A percentile compares a stretch with the other conserved stretches of the same genome.
These are phyloP conservation scores for Ambastaia sidthimunki DNA, from an alignment of 2,797 vertebrate genomes.

Conservation along the genomic window DNA sequence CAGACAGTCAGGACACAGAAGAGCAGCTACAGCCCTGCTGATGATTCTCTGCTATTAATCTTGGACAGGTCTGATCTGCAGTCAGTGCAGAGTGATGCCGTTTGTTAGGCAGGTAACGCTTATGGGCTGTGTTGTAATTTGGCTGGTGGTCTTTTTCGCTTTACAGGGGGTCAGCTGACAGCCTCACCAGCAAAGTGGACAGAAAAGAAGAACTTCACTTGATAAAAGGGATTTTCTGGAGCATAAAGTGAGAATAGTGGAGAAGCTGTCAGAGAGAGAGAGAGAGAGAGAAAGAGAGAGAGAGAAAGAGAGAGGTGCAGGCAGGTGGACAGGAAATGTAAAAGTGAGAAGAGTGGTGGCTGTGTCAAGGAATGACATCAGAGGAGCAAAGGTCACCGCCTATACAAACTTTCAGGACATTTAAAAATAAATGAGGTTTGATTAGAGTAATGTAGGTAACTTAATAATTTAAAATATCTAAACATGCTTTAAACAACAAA, in stretches of 20 bases:
- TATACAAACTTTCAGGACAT: too few relatives aligned
- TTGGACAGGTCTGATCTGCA: neutral
- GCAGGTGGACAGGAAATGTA: slow-evolving; percentile 30
- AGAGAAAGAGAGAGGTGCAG: slow-evolving; percentile 2
- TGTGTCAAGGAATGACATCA: slow-evolving; percentile 32
- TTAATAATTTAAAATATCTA: too few relatives aligned
- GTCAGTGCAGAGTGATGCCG: neutral
- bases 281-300: slow-evolving; percentile 44
- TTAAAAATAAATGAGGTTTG: too few relatives aligned
- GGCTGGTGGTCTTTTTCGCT: neutral
- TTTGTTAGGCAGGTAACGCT: neutral
- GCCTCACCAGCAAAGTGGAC: slow-evolving; percentile 44
- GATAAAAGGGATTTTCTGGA: slow-evolving; percentile 51
- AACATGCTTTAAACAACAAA: too few relatives aligned
- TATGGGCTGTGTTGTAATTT: slow-evolving; percentile 16
- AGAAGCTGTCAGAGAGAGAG: slow-evolving; percentile 47
- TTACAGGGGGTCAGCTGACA: slow-evolving; percentile 46
- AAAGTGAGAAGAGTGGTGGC: slow-evolving; percentile 32
- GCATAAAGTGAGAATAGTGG: slow-evolving; percentile 36
- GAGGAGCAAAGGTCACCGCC: slow-evolving; percentile 18
- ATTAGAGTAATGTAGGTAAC: too few relatives aligned
- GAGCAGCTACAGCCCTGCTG: too few relatives aligned
- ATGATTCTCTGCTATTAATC: neutral
- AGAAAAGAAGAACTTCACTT: slow-evolving; percentile 28
- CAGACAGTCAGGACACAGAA: too few relatives aligned